Conservation (phyloP, 2,113 vertebrate species). For the Potamarius usumacintae region DNA sequence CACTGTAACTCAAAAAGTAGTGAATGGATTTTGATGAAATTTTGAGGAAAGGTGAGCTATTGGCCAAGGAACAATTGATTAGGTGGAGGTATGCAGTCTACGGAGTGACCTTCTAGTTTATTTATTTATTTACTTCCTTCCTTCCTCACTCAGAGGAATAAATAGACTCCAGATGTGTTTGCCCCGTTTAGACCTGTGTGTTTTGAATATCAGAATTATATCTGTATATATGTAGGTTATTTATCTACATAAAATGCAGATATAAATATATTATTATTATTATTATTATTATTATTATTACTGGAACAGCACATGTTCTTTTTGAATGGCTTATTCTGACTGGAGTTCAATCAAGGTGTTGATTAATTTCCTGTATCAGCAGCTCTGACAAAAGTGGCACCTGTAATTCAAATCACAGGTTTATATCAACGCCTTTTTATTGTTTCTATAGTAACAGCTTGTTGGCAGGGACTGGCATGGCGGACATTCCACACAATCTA, state of each 20-base stretch:
- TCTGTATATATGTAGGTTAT: neutral
- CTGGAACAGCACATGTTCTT: neutral
- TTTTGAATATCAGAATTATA: neutral
- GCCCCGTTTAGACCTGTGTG: neutral
- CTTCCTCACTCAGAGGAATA: neutral
- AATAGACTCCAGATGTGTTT: neutral
- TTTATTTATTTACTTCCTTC: too few species aligned
- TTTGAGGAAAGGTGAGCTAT: too few species aligned
- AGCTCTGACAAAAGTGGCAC: neutral
- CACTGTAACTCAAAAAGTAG: too few species aligned
- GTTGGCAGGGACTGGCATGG: neutral
- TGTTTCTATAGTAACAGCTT: conserved; percentile 1
- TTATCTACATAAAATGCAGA: neutral
- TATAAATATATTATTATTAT: too few species aligned
- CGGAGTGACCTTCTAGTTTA: too few species aligned
- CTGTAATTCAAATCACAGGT: neutral
- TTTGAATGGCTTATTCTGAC: neutral
- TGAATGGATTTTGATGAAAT: too few species aligned
- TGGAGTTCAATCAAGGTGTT: neutral
- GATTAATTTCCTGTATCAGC: neutral
- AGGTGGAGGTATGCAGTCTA: too few species aligned
- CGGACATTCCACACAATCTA: neutral
- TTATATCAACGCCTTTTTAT: neutral
- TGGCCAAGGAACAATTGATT: too few species aligned
- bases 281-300: too few species aligned